Base-by-base conservation (phyloP, 2,113 vertebrate genomes). In the Mixornis gularis region DNA sequence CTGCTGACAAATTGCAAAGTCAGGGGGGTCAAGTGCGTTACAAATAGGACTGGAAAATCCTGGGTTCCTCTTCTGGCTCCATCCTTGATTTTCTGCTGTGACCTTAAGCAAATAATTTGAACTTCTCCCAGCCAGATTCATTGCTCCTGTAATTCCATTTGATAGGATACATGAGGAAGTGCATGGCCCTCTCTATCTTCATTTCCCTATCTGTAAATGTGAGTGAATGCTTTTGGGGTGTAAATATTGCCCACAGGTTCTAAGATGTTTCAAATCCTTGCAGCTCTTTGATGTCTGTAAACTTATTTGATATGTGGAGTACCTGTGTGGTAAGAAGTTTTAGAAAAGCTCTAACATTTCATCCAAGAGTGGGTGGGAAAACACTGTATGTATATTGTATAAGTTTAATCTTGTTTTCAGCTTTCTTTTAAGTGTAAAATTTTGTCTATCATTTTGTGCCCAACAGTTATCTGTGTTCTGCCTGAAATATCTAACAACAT, bases 401-500 rank as follows among this genome's bases (percentile, higher is more conserved):
- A 63, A 46, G 73, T 95, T 93, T 78, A 93, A 95, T 91, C 88
- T 94, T 93, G 94, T 65, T 91, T 93, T 79, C 73, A 51, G 29
- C 66, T 88, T 91, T 49, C 92, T 92, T 93, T 92, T 74, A 95
- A 93, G 71, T 88, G 79, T 79, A 62, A 87, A 53, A 85, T 91
- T 82, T 92, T 94, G 69, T 66, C 62, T 90, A 29, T 86, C 25
- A 2, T 58, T 78, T 87, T 80, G 74, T 90, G 52, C 44, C 73
- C 70, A 87, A 18, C 49, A 60, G 10, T 55, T 74, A 41, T 40
- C 41, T 74, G 46, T 24, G 30, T 48, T 94, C 58, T 76, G 18
- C 69, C 48, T 51, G 52, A 59, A 51, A 27, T 27, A 32, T 10
- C 43, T 51, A 76, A 76, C 51, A 48, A 19, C 17, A 4, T 66